phyloP scores from a whole-genome alignment of 2,797 vertebrate species.

The Spinus olivaceus region DNA sequence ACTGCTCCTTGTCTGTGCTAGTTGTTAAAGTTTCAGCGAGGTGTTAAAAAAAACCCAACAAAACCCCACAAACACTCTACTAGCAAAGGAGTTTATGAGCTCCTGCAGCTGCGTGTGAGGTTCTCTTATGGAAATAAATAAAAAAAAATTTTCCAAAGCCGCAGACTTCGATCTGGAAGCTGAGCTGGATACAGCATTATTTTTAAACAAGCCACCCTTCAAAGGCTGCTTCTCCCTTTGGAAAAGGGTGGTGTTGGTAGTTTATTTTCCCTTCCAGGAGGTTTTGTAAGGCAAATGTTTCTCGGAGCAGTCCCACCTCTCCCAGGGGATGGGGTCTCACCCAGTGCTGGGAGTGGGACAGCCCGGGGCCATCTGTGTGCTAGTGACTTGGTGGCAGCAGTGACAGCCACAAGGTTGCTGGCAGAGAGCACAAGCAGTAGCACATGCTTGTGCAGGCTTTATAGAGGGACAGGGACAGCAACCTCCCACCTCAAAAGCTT shows the following conservation, averaged over 20 bases:
- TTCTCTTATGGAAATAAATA: not conserved
- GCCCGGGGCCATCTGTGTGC: rapidly evolving
- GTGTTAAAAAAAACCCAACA: slow-evolving; percentile 4
- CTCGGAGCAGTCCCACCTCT: not conserved
- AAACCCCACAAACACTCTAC: not conserved
- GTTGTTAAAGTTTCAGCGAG: slow-evolving; percentile 10
- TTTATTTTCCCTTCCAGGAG: not conserved
- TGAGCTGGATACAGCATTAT: not conserved
- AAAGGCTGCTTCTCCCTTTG: not conserved
- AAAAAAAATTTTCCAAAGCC: not conserved
- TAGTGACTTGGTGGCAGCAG: not conserved
- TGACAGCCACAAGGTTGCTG: not conserved
- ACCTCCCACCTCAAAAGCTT: not conserved
- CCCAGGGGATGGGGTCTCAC: not conserved
- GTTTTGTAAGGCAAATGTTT: not conserved
- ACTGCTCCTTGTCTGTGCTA: not conserved
- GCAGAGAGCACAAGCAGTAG: not conserved
- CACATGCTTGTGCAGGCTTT: rapidly evolving
- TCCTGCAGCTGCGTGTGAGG: not conserved
- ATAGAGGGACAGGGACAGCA: not conserved
- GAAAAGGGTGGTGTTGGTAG: no score
- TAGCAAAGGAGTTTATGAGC: not conserved
- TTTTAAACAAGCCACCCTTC: not conserved
- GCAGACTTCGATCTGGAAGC: not conserved
- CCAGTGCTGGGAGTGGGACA: rapidly evolving